Evolutionary conservation across 2,113 vertebrate species (phyloP).

Genomic region (Otis tarda): DNA sequence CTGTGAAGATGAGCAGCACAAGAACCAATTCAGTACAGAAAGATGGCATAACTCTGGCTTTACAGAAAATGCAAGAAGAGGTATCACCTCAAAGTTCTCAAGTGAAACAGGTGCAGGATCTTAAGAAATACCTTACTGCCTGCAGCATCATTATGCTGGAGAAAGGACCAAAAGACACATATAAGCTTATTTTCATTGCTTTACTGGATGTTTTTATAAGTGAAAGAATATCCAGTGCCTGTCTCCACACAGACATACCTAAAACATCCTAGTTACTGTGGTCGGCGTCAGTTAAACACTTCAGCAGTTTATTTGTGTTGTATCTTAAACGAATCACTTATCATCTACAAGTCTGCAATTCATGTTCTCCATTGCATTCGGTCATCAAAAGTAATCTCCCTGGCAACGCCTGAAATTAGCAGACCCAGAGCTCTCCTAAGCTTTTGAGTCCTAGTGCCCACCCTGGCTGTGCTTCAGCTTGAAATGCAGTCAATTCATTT

Average conservation of each 20-base stretch:
- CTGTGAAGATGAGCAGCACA: conserved; percentile 65
- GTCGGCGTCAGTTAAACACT: not conserved
- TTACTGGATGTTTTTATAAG: not conserved
- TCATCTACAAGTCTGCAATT: not conserved
- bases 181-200: not conserved
- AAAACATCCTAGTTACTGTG: not conserved
- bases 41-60: not conserved
- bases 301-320: not conserved
- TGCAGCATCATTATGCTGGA: not conserved
- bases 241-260: not conserved
- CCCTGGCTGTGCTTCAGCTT: not conserved
- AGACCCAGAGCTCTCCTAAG: not conserved
- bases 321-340: not conserved
- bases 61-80: not conserved
- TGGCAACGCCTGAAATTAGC: not conserved
- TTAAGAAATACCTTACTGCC: not conserved
- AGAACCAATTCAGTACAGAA: not conserved
- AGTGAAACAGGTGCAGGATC: not conserved
- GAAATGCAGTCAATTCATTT: not conserved
- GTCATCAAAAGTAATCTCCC: not conserved
- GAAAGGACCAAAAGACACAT: not conserved
- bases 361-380: not conserved
- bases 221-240: not conserved
- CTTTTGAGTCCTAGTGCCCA: not conserved
- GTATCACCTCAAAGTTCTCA: not conserved